A percentile compares a stretch with the other conserved stretches of the same genome.
These are phyloP conservation scores for Chionis minor DNA, from an alignment of 2,113 vertebrate species.

Conservation along the genomic window DNA sequence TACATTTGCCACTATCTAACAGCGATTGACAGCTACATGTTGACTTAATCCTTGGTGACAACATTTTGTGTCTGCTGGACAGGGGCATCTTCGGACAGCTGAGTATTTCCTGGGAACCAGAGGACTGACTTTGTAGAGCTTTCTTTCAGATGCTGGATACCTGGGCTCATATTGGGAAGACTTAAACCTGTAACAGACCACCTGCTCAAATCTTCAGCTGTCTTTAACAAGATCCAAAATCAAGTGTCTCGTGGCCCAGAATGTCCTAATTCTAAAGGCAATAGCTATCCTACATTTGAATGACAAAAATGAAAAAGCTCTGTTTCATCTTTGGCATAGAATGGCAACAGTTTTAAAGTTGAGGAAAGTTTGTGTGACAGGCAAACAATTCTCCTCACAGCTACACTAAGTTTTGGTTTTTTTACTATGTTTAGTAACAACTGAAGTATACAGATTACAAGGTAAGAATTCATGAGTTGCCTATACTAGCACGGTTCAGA, in stretches of 20 bases:
- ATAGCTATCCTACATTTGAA: background rate
- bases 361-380: background rate
- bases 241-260: background rate
- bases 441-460: background rate
- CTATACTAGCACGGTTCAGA: background rate
- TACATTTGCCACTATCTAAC: background rate
- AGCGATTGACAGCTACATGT: background rate
- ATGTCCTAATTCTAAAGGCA: background rate
- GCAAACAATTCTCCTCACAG: background rate
- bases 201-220: background rate
- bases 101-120: background rate
- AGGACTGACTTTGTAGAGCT: background rate
- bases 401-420: background rate
- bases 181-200: background rate
- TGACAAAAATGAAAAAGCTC: background rate
- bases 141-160: background rate
- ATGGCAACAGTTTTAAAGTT: background rate
- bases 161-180: accelerated
- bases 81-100: background rate
- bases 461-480: accelerated
- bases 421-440: background rate
- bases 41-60: background rate
- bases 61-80: background rate
- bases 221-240: background rate
- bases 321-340: background rate